phyloP scores from a whole-genome alignment of 2,113 vertebrate species.

The Gulo gulo region DNA sequence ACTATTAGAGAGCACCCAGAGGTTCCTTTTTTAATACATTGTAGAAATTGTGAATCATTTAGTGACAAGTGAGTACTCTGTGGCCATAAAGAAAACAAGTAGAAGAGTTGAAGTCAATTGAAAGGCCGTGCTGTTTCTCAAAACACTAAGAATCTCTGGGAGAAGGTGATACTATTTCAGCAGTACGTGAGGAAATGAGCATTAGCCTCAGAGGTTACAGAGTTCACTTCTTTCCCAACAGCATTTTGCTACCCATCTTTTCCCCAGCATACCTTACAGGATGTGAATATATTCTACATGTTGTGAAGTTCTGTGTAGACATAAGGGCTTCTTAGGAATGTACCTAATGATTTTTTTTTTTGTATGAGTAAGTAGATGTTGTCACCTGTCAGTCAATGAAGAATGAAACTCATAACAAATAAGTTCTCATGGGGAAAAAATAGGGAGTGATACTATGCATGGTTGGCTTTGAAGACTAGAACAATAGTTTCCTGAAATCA shows the following conservation, averaged over 20 bases:
- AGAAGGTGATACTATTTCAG: neutral
- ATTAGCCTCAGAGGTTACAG: neutral
- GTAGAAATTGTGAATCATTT: neutral
- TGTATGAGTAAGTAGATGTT: neutral
- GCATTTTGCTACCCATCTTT: neutral
- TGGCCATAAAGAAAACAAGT: neutral
- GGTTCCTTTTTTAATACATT: neutral
- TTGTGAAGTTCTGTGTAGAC: neutral
- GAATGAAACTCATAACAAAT: slow-evolving; percentile 5
- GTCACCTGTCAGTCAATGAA: neutral
- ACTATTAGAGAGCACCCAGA: neutral
- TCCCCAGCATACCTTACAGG: neutral
- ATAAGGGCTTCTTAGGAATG: neutral
- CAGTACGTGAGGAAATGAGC: neutral
- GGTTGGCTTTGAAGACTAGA: neutral
- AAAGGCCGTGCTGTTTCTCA: neutral
- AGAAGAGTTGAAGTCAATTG: neutral
- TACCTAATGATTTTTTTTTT: neutral
- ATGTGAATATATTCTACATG: neutral
- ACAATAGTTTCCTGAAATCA: neutral
- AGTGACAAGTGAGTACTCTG: neutral
- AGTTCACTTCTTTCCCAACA: neutral
- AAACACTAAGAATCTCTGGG: neutral
- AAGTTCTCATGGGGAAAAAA: neutral
- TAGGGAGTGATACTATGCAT: neutral